A percentile compares a stretch with the other conserved stretches of the same genome.
phyloP scores from a whole-genome alignment of 2,797 vertebrate genomes.

The Catamblyrhynchus diadema region DNA sequence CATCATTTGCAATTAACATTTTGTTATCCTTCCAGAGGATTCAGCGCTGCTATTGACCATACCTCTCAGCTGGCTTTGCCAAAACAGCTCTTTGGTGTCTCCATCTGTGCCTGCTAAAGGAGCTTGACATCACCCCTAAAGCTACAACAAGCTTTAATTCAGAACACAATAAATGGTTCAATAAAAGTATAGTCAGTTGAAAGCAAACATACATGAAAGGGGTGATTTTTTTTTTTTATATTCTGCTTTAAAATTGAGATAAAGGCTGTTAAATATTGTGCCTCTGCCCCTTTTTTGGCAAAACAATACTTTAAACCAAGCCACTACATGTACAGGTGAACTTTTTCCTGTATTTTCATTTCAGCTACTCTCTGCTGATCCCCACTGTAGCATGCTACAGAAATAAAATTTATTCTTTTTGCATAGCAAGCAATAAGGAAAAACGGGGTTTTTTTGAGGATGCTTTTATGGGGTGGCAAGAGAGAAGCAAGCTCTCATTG shows the following conservation, averaged over 20 bases:
- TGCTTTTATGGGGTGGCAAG: accelerated
- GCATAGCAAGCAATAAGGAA: background rate
- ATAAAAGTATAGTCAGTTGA: background rate
- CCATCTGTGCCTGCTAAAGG: background rate
- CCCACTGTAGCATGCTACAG: background rate
- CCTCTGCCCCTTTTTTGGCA: background rate
- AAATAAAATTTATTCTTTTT: background rate
- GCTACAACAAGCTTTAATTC: background rate
- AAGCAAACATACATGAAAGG: background rate
- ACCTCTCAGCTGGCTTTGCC: background rate
- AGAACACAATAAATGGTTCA: background rate
- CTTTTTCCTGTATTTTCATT: background rate
- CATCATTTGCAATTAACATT: background rate
- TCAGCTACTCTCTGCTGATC: background rate
- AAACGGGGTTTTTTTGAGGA: background rate
- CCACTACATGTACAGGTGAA: background rate
- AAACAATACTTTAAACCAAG: background rate
- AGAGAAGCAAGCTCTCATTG: background rate
- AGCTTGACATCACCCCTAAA: background rate
- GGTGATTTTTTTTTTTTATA: background rate
- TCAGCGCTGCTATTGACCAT: background rate
- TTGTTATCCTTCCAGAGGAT: background rate
- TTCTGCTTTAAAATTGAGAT: background rate
- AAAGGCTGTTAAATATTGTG: background rate
- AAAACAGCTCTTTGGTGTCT: background rate